These are phyloP conservation scores for Xanthorhoe spadicearia DNA, from an alignment of 2,888 invertebrate species.

Conservation along the genomic window DNA sequence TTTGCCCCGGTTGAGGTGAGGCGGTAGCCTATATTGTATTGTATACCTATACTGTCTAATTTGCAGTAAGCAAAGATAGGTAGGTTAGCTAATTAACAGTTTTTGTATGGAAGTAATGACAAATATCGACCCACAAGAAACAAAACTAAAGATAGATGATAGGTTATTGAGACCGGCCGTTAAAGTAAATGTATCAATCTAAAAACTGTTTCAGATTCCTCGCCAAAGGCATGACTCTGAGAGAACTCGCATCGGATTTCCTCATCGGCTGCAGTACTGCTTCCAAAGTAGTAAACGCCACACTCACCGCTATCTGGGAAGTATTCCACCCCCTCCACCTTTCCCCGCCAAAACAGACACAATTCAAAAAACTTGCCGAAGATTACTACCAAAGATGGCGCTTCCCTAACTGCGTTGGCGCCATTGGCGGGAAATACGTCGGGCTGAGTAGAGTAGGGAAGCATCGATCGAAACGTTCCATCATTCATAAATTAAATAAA, in stretches of 20 bases:
- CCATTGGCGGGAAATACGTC: conserved; percentile 40
- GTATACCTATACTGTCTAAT: too few species aligned
- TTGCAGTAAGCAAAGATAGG: too few species aligned
- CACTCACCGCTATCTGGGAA: conserved; percentile 31
- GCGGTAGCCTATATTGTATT: too few species aligned
- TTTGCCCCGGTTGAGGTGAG: too few species aligned
- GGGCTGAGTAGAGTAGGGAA: conserved; percentile 16
- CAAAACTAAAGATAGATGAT: too few species aligned
- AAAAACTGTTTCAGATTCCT: conserved; percentile 39
- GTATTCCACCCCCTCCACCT: conserved; percentile 24
- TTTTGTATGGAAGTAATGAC: too few species aligned
- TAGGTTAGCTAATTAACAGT: too few species aligned
- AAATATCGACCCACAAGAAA: too few species aligned
- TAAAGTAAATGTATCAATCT: too few species aligned
- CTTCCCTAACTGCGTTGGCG: conserved; percentile 42
- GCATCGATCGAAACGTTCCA: conserved; percentile 1
- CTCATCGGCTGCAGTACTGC: conserved; percentile 25
- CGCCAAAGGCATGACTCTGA: conserved; percentile 29
- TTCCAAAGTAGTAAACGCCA: conserved; percentile 27
- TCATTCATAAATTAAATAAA: conserved; percentile 17
- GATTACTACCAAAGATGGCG: conserved; percentile 35
- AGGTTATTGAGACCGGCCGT: too few species aligned
- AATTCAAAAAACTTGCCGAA: conserved; percentile 26
- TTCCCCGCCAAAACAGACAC: conserved; percentile 10
- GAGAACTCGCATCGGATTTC: conserved; percentile 31